A percentile compares a stretch with the other conserved stretches of the same genome.
These are phyloP conservation scores for Acanthurus lineatus DNA, from an alignment of 2,797 vertebrate genomes.

Conservation along the genomic window DNA sequence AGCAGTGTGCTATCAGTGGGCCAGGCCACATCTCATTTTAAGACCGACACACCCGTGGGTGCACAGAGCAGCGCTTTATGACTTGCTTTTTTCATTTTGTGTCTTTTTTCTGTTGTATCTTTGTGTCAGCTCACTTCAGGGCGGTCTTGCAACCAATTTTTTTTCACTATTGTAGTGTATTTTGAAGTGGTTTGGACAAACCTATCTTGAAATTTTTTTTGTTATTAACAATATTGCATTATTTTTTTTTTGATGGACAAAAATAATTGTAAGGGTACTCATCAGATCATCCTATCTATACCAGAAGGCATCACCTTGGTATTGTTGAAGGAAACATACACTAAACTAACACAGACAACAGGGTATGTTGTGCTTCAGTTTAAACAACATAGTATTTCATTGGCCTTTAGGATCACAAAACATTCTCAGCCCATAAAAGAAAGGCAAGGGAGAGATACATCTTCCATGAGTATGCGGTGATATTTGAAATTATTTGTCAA, in stretches of 20 bases:
- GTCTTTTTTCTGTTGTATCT: background rate
- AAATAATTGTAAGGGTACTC: background rate
- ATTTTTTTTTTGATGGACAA: fast-evolving
- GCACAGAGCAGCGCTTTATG: no score
- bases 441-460: constrained; percentile 6
- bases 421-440: constrained; percentile 20
- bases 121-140: background rate
- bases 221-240: background rate
- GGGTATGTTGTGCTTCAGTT: no score
- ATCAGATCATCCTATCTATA: no score
- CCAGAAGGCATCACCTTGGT: no score
- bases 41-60: no score
- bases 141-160: constrained; percentile 23
- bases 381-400: constrained; percentile 46
- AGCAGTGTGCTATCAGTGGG: no score
- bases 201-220: background rate
- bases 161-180: background rate
- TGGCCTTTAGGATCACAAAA: constrained; percentile 52
- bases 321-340: no score
- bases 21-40: no score
- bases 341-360: no score
- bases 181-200: constrained; percentile 6
- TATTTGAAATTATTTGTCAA: constrained; percentile 65
- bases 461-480: constrained; percentile 44
- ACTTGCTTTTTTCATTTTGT: no score